Evolutionary conservation across 2,797 vertebrate species (phyloP), one percentile per base, ranked within the genome.

Genomic region (Brotula barbata): DNA sequence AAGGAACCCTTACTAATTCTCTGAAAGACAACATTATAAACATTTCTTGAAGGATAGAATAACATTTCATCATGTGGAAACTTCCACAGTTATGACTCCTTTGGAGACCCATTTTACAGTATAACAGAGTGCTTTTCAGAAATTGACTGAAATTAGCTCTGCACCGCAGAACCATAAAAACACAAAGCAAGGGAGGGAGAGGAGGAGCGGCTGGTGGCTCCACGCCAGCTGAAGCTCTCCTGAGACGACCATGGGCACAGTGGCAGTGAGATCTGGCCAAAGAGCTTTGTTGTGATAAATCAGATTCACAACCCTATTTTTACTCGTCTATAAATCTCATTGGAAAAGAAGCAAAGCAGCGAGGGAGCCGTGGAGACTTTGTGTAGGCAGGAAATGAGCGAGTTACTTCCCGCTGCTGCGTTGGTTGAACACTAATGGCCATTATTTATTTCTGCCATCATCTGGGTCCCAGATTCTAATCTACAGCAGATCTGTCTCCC

Each of bases 381-480:
- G 36, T 41, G n/a, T 25, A 62, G 51, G 54, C 46, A 84, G 83
- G 76, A 85, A 87, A 88, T 64, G 58, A 85, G 58, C 68, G 64
- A 80, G 76, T 77, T 64, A 68, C 77, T 78, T 85, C 43, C 64
- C 39, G 12, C 23, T 80, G 68, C 73, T 71, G 64, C 56, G 31
- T 76, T 70, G 64, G 65, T 78, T 66, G 64, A 86, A 80, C 78
- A 82, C 77, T 88, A 89, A 90, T 89, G 87, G 81, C 81, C 63
- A 76, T 85, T 90, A 90, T 91, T 91, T 89, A 91, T 90, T 89
- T 87, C 67, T 81, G 65, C 82, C 86, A 80, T 85, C 73, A 21
- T 65, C 60, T 43, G 58, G 64, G 74, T 81, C 67, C 43, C 54
- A 71, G 74, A 79, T 83, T 77, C 46, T 72, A 81, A 88, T 88